Conservation (phyloP, 2,888 invertebrate species). For the Agrotis clavis region DNA sequence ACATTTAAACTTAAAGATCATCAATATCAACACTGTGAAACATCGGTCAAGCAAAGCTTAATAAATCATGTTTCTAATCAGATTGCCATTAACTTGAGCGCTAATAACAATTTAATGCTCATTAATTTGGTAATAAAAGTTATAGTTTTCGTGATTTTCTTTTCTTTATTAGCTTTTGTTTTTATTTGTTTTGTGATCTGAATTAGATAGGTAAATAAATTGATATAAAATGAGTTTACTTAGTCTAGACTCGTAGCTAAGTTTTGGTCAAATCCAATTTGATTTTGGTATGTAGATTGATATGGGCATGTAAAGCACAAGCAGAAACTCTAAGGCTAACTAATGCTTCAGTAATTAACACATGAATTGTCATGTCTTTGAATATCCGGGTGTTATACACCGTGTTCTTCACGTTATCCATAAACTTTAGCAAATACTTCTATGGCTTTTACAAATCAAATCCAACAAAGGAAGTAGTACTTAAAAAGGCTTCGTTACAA, state of each 20-base stretch:
- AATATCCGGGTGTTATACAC: background rate
- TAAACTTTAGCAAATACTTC: too few relatives aligned
- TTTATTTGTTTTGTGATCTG: background rate
- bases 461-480: too few relatives aligned
- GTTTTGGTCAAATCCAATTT: background rate
- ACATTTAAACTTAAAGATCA: background rate
- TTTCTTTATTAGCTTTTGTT: background rate
- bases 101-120: constrained; percentile 12
- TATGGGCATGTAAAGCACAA: background rate
- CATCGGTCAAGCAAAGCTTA: constrained; percentile 9
- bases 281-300: background rate
- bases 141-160: constrained; percentile 3
- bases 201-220: too few relatives aligned
- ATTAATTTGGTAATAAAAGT: constrained; percentile 10
- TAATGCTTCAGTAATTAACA: background rate
- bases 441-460: too few relatives aligned
- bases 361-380: background rate
- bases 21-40: background rate
- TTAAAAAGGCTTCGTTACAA: too few relatives aligned
- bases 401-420: too few relatives aligned
- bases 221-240: too few relatives aligned
- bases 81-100: constrained; percentile 14
- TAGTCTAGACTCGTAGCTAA: background rate
- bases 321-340: too few relatives aligned
- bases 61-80: constrained; percentile 16